A percentile compares a stretch with the other conserved stretches of the same genome.
These are phyloP conservation scores for Amphilophus citrinellus DNA, from an alignment of 2,113 vertebrate genomes.

Conservation along the genomic window DNA sequence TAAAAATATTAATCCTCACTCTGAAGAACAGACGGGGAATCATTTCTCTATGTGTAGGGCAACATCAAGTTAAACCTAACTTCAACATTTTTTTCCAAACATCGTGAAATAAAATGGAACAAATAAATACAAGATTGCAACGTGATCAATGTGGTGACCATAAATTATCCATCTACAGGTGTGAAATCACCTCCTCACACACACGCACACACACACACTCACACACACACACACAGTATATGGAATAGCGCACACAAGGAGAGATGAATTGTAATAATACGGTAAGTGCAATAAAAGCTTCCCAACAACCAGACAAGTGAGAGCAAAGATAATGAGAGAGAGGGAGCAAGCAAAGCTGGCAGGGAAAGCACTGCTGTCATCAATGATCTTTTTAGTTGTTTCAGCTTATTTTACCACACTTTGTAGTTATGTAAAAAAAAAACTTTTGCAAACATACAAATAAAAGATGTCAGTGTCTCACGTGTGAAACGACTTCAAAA, in stretches of 20 bases:
- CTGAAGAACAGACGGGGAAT: neutral
- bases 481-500: accelerated
- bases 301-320: neutral
- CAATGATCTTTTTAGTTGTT: neutral
- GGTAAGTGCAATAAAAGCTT: accelerated
- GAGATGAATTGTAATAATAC: neutral
- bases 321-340: neutral
- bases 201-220: too few relatives aligned
- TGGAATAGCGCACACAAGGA: neutral
- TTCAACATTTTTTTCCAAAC: neutral
- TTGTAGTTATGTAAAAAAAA: neutral
- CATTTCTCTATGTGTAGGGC: neutral
- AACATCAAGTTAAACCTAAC: neutral
- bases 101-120: neutral
- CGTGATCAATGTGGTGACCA: neutral
- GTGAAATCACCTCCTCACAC: neutral
- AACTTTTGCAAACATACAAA: neutral
- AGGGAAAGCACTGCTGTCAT: neutral
- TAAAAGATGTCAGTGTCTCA: neutral
- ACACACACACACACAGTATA: too few relatives aligned
- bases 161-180: neutral
- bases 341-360: neutral
- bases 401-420: neutral
- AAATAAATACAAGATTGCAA: neutral
- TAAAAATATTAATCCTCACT: neutral